These are phyloP conservation scores for Tringa solitaria DNA, from an alignment of 2,113 vertebrate species.

Conservation along the genomic window DNA sequence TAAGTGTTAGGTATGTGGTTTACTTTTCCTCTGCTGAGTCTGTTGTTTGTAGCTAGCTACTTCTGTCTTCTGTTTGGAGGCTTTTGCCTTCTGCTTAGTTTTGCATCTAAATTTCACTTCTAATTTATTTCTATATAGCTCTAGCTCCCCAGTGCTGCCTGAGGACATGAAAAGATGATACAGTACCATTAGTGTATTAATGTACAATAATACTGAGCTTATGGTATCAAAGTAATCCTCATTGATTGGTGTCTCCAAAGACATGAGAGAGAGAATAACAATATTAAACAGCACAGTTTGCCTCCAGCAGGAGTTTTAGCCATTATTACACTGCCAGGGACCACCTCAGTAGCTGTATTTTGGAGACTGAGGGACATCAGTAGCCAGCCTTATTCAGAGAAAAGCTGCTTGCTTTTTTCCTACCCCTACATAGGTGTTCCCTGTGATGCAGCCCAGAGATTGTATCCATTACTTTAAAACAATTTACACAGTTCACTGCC, in stretches of 20 bases:
- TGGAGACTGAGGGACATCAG: not conserved
- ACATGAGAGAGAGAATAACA: constrained; percentile 10
- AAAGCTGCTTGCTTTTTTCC: not conserved
- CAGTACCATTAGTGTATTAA: constrained; percentile 59
- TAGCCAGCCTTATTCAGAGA: not conserved
- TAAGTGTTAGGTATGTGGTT: not conserved
- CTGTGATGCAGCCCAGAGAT: not conserved
- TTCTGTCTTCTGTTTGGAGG: constrained; percentile 14
- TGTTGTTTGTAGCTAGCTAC: not conserved
- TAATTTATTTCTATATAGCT: constrained; percentile 52
- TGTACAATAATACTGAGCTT: constrained; percentile 50
- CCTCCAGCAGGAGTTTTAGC: not conserved
- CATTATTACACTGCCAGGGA: not conserved
- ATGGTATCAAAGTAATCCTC: constrained; percentile 53
- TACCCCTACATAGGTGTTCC: not conserved
- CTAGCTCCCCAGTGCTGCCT: constrained; percentile 35
- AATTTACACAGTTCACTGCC: not conserved
- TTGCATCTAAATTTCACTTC: constrained; percentile 58
- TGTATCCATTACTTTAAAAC: not conserved
- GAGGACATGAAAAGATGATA: constrained; percentile 56
- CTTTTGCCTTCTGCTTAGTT: constrained; percentile 14
- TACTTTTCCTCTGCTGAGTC: not conserved
- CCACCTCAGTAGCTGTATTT: not conserved
- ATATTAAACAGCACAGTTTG: constrained; percentile 1
- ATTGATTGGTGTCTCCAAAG: constrained; percentile 53